phyloP scores from a whole-genome alignment of 2,113 vertebrate genomes.

The Scophthalmus maximus region DNA sequence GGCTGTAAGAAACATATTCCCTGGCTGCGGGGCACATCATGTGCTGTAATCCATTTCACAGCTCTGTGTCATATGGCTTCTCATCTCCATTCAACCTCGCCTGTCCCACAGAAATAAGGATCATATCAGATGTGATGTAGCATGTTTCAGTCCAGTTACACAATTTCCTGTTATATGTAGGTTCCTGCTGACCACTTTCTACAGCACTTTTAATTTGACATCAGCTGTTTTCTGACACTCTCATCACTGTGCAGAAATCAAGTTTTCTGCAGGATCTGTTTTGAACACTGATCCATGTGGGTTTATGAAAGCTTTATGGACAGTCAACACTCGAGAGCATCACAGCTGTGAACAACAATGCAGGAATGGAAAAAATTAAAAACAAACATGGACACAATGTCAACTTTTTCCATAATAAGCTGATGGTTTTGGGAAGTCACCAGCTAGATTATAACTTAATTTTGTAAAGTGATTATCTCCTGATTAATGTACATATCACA shows the following conservation, averaged over 20 bases:
- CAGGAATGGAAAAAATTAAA: background rate
- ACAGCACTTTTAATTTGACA: background rate
- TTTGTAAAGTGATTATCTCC: conserved; percentile 10
- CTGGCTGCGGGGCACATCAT: background rate
- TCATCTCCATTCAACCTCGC: background rate
- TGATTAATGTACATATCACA: background rate
- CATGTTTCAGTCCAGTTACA: background rate
- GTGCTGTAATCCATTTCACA: conserved; percentile 2
- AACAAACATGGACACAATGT: background rate
- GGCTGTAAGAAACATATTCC: background rate
- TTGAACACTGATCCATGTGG: background rate
- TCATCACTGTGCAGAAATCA: background rate
- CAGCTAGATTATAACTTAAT: background rate
- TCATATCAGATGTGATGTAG: too few species aligned
- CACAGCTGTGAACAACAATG: conserved; percentile 7
- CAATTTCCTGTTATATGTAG: background rate
- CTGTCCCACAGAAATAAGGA: conserved; percentile 7
- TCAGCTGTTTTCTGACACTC: background rate
- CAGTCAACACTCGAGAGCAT: background rate
- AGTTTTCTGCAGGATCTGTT: background rate
- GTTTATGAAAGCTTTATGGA: background rate
- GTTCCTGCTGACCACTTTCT: background rate
- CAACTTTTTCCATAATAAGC: background rate
- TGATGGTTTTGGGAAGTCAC: background rate
- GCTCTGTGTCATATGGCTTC: conserved; percentile 5